phyloP scores from a whole-genome alignment of 2,113 vertebrate genomes.

The Brevimyrus niger region DNA sequence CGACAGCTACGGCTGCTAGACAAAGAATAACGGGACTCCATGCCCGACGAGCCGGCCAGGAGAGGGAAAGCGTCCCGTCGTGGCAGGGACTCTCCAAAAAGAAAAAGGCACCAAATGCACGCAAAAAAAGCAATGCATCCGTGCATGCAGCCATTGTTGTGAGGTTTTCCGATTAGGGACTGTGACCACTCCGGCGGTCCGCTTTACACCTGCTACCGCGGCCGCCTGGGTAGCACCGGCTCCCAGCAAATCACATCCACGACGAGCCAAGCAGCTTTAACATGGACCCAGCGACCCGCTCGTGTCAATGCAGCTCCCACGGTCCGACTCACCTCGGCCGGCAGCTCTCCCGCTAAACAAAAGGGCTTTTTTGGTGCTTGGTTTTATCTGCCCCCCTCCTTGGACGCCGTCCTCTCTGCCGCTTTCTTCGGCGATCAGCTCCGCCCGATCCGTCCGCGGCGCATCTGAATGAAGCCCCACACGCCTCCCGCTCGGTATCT shows the following conservation, averaged over 20 bases:
- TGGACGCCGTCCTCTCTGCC: conserved; percentile 27
- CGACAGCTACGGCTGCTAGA: conserved; percentile 19
- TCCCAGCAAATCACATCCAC: background rate
- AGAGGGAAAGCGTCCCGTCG: conserved; percentile 22
- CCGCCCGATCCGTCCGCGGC: conserved; percentile 57
- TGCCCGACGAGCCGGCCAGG: background rate
- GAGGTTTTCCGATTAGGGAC: background rate
- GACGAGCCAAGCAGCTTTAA: background rate
- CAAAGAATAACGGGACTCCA: conserved; percentile 36
- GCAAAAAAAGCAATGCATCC: background rate
- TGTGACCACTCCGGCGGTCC: background rate
- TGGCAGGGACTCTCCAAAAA: background rate
- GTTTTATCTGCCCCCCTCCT: conserved; percentile 41
- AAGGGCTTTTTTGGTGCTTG: conserved; percentile 33
- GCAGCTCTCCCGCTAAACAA: conserved; percentile 48
- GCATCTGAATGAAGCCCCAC: conserved; percentile 51
- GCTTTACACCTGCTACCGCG: background rate
- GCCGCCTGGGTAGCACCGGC: background rate
- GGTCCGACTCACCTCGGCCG: conserved; percentile 32
- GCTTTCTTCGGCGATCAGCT: conserved; percentile 37
- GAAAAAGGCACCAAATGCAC: background rate
- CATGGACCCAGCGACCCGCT: background rate
- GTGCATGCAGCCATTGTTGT: background rate
- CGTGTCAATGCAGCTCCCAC: background rate
- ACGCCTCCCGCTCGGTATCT: conserved; percentile 49